These are phyloP conservation scores for Spinus olivaceus DNA, from an alignment of 2,797 vertebrate species.

Conservation along the genomic window DNA sequence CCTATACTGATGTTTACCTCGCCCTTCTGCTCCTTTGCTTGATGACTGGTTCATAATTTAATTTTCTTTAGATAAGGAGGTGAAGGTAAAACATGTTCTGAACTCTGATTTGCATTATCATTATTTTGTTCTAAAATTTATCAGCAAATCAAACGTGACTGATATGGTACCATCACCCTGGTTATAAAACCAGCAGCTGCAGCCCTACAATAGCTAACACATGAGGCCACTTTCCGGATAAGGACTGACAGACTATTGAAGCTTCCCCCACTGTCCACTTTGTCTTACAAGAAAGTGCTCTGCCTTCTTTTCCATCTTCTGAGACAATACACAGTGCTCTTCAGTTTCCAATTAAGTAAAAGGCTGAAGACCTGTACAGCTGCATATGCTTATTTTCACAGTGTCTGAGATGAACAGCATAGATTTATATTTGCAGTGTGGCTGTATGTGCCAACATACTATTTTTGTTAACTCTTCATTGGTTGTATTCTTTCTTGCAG, in stretches of 20 bases:
- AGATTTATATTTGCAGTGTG: neutral
- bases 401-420: neutral
- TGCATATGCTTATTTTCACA: neutral
- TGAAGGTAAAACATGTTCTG: neutral
- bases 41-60: neutral
- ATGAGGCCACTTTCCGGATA: neutral
- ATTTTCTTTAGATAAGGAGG: neutral
- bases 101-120: neutral
- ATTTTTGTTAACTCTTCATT: neutral
- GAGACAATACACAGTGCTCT: neutral
- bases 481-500: neutral
- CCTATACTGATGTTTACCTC: neutral
- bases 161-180: neutral
- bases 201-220: neutral
- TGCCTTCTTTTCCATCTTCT: neutral
- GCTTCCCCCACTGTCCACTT: neutral
- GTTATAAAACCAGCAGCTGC: neutral
- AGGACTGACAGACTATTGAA: neutral
- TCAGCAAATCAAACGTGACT: neutral
- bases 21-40: neutral
- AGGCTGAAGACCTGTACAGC: neutral
- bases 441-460: neutral
- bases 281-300: neutral
- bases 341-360: conserved; percentile 10
- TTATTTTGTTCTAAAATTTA: neutral